Evolutionary conservation across 2,797 vertebrate species (phyloP).

Genomic region (Spinus pinus): DNA sequence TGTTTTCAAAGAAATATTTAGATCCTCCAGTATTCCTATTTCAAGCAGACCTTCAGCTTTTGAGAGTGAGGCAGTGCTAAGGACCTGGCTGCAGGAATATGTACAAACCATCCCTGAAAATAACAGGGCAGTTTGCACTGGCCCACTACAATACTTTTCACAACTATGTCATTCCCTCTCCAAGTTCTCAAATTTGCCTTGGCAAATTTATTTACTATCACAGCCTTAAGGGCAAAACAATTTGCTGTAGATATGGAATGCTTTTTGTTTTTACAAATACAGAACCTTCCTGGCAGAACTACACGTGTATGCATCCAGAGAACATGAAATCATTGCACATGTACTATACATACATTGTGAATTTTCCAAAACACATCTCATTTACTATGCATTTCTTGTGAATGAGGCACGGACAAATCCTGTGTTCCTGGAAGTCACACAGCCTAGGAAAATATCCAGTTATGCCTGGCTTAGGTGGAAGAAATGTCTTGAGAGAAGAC

Average conservation of each 20-base stretch:
- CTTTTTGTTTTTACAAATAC: background rate
- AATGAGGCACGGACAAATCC: conserved; percentile 28
- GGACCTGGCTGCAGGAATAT: background rate
- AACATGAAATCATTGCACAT: conserved; percentile 41
- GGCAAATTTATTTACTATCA: background rate
- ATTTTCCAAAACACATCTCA: conserved; percentile 48
- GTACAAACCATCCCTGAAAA: background rate
- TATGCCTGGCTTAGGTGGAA: conserved; percentile 16
- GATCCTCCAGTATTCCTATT: background rate
- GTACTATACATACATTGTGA: background rate
- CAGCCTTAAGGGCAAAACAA: background rate
- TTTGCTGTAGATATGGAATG: background rate
- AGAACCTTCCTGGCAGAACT: conserved; percentile 32
- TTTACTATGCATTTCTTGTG: conserved; percentile 34
- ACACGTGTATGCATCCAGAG: background rate
- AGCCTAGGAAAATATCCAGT: conserved; percentile 20
- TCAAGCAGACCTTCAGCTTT: background rate
- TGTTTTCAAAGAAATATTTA: background rate
- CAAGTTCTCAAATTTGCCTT: background rate
- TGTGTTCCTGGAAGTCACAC: background rate
- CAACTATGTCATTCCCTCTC: background rate
- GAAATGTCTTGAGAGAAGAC: background rate
- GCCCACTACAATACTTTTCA: background rate
- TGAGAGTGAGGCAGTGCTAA: background rate
- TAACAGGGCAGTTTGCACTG: background rate